Evolutionary conservation across 2,797 vertebrate genomes (phyloP), one percentile per base, ranked within the genome.

Genomic region (Zenarchopterus dispar): DNA sequence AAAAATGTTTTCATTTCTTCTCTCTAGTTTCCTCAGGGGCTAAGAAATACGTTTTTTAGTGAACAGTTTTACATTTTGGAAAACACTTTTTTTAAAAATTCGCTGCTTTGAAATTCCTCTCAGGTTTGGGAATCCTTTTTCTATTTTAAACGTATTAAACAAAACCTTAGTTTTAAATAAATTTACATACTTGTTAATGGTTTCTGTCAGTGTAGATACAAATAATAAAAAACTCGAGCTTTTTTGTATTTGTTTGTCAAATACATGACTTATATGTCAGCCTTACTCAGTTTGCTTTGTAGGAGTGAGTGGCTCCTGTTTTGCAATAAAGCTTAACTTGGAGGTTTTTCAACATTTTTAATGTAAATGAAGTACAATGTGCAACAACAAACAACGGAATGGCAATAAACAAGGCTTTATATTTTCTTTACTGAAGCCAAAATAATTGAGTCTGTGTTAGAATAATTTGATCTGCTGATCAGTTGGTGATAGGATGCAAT

Each of bases 181-280:
- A 19, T 10, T 23, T 4, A 17, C 10, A 36, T 36, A 36, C 33
- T 36, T 23, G 1, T 36, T 51, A n/a, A 13, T 52, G 52, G 42
- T 61, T 19, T 0, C 17, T 49, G 62, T 61, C 31, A 10, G 10
- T 51, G 42, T 55, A 51, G 51, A 47, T 61, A 1, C 53, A 24
- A 39, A 65, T 74, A 53, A 70, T 51, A 43, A 44, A 68, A 82
- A 79, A 48, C 46, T 58, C 21, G 62, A 57, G 61, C 51, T 59
- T 24, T n/a, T 56, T 48, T 57, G 67, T 69, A 16, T 82, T 77
- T 68, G 56, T 80, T 76, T 76, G 57, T 56, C n/a, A n/a, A n/a
- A n/a, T n/a, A n/a, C n/a, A n/a, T n/a, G 42, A 47, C 19, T 60
- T 71, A 61, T 24, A 66, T 62, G 48, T 48, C 36, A 56, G 55